Evolutionary conservation across 2,797 vertebrate species (phyloP), one percentile per base, ranked within the genome.

Genomic region (Naso thynnoides): DNA sequence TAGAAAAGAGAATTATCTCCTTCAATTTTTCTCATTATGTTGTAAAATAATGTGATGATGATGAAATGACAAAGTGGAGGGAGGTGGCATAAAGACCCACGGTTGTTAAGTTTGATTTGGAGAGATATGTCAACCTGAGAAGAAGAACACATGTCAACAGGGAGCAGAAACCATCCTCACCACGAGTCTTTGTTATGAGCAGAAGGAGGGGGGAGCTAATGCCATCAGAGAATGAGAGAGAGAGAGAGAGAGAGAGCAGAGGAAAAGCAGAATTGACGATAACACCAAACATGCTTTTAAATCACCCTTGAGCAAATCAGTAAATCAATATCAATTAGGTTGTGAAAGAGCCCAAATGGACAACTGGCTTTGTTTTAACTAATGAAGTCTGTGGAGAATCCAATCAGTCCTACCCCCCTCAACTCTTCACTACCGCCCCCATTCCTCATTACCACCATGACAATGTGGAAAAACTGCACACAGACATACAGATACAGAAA

Each of bases 261-360:
- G 47, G 60, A 71, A 74, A 80, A 78, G 77, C 79, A 75, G 67
- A 68, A 66, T 70, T 70, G 90, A 91, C 56, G 64, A 87, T 48
- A 83, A 83, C 84, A 84, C 79, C 87, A 86, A 91, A 93, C 87
- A 88, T 85, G 86, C 90, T 91, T 90, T 86, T 91, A 90, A 92
- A 92, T 91, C 90, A 91, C 81, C 65, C 66, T 59, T 78, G 85
- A 90, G 81, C 87, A 85, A 89, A 93, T 91, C 87, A 84, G 74
- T 89, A 89, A 92, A 92, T 95, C 94, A 91, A 94, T 94, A 94
- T 92, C 93, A 93, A 93, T 93, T 93, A 94, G 87, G 85, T 84
- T 76, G 89, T 79, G 84, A 86, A 92, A 79, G 83, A 84, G 87
- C 88, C 85, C 90, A 84, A 92, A 90, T 73, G 90, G 91, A 93